Conservation (phyloP, 2,888 invertebrate species). For the Acanthosepion esculentum region DNA sequence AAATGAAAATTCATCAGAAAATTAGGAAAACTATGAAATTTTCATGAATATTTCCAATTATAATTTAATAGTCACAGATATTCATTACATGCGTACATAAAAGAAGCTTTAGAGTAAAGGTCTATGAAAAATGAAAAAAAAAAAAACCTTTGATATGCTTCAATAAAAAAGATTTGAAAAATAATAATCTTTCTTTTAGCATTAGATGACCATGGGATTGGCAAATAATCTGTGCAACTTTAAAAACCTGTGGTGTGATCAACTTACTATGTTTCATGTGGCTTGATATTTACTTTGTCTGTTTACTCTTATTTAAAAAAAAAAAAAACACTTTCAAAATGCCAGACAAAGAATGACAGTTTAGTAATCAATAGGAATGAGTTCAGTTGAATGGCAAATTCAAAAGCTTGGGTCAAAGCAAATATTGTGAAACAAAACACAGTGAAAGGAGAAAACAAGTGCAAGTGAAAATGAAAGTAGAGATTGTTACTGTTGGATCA, state of each 20-base stretch:
- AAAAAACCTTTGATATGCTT: background rate
- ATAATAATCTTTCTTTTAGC: background rate
- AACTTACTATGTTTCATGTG: background rate
- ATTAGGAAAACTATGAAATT: no score
- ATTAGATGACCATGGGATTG: background rate
- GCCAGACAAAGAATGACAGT: background rate
- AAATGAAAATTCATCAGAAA: no score
- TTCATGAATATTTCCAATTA: no score
- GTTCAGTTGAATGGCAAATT: background rate
- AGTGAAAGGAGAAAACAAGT: background rate
- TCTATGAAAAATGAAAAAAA: background rate
- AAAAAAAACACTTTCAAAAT: background rate
- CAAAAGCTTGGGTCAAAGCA: background rate
- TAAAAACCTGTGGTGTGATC: background rate
- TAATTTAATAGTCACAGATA: no score
- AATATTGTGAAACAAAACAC: background rate
- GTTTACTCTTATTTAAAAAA: background rate
- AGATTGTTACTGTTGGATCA: background rate
- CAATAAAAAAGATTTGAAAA: background rate
- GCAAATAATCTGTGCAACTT: background rate
- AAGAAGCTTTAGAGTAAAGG: no score
- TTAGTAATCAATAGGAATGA: background rate
- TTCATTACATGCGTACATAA: no score
- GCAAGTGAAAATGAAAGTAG: background rate
- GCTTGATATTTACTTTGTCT: background rate